phyloP scores from a whole-genome alignment of 1,140 invertebrate species.

The Anoplolepis gracilipes region DNA sequence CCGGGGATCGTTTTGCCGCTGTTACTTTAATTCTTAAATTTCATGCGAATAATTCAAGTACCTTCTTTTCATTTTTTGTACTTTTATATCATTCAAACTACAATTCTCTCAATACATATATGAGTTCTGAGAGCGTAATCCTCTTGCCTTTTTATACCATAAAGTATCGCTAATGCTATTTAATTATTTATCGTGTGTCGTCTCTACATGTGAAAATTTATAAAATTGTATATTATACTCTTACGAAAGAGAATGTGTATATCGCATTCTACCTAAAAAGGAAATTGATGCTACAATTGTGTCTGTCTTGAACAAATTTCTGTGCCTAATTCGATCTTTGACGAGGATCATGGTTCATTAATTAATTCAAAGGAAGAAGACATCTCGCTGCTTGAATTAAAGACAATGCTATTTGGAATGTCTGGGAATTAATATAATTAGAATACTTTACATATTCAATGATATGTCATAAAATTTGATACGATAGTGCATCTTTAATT shows the following conservation, averaged over 20 bases:
- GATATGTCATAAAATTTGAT: constrained; percentile 8
- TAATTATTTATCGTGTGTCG: not conserved
- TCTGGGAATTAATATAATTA: constrained; percentile 42
- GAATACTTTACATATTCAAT: constrained; percentile 14
- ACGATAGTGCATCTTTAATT: constrained; percentile 5
- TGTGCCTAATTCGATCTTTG: constrained; percentile 63
- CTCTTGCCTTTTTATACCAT: not conserved
- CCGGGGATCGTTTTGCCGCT: not conserved
- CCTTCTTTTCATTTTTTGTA: constrained; percentile 1
- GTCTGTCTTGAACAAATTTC: not conserved
- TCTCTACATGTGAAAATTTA: not conserved
- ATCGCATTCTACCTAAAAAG: not conserved
- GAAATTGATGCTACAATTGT: not conserved
- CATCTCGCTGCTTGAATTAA: constrained; percentile 49
- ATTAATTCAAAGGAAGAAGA: constrained; percentile 59
- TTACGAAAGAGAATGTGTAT: not conserved
- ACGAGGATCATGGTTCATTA: constrained; percentile 40
- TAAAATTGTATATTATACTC: not conserved
- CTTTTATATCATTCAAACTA: not conserved
- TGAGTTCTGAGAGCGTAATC: not conserved
- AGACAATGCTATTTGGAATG: constrained; percentile 5
- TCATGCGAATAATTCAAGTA: constrained; percentile 10
- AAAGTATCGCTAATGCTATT: not conserved
- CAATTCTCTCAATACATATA: not conserved
- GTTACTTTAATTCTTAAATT: constrained; percentile 1